Evolutionary conservation across 2,888 invertebrate genomes (phyloP), one percentile per base, ranked within the genome.

Genomic region (Diogma glabrata): DNA sequence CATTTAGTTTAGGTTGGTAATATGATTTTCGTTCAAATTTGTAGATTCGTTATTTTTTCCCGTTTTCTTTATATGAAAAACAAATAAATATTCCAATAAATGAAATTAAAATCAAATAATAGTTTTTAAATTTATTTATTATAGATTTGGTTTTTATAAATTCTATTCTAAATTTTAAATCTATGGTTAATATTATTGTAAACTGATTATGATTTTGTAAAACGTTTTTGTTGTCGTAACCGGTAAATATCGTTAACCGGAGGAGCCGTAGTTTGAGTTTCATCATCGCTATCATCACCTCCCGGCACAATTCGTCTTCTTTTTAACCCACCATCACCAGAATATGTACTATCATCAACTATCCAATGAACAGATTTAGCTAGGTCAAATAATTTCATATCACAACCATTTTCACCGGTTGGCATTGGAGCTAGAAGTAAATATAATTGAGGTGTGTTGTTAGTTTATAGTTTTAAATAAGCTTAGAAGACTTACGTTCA

Each of bases 231-330:
- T 65, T 96, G 96, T 23, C 96, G 72, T 63, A 85, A 81, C 47
- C 96, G 78, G 67, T 95, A 96, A 59, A 96, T 88, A 66, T 96
- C 96, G 69, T 93, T 91, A 49, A 77, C 76, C 0, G 95, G 94
- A 4, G 93, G 93, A 10, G 82, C 80, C 1, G 81, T 78, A 38
- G 79, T 77, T 8, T 82, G 77, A 56, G 75, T 71, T 53, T 87
- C 87, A 54, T 91, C 90, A 60, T 91, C 91, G 1, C 88, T 88
- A 57, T 89, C 89, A 48, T 87, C 86, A 24, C 86, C 83, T 10
- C 69, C 70, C 2, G 70, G 69, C 1, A 78, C 71, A 61, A 81
- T 76, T 58, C 84, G 72, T 30, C 83, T 67, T 1, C 83, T 73
- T 52, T 76, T 76, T 6, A 75, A 67, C 22, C 67, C 54, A 3